Evolutionary conservation across 2,113 vertebrate species (phyloP).

Genomic region (Stegostoma tigrinum): DNA sequence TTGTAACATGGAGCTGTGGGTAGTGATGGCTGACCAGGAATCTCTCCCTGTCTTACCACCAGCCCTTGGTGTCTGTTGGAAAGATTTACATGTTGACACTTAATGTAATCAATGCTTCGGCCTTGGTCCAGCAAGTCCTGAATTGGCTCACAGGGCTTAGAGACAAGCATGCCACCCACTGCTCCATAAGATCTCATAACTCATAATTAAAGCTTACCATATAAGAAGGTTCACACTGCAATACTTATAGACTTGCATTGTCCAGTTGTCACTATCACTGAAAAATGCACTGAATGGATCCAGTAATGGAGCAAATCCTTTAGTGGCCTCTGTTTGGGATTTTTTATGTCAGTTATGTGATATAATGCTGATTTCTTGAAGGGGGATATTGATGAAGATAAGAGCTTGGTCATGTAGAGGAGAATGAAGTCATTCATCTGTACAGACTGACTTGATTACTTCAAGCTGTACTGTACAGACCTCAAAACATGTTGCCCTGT

Average conservation of each 20-base stretch:
- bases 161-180: too few relatives aligned
- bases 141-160: too few relatives aligned
- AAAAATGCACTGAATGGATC: background rate
- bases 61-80: too few relatives aligned
- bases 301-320: background rate
- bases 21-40: too few relatives aligned
- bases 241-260: background rate
- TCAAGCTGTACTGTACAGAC: background rate
- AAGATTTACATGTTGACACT: too few relatives aligned
- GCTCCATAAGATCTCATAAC: too few relatives aligned
- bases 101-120: too few relatives aligned
- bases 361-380: background rate
- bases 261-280: background rate
- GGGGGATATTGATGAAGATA: conserved; percentile 7
- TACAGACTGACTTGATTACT: background rate
- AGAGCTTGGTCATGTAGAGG: background rate
- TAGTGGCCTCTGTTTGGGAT: background rate
- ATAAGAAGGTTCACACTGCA: background rate
- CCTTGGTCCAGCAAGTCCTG: too few relatives aligned
- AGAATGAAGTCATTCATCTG: background rate
- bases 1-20: too few relatives aligned
- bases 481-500: background rate
- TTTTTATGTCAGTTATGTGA: background rate
- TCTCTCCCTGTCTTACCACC: too few relatives aligned
- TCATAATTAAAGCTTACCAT: background rate